Base-by-base conservation (phyloP, 1,140 invertebrate species). In the Leguminivora glycinivorella region DNA sequence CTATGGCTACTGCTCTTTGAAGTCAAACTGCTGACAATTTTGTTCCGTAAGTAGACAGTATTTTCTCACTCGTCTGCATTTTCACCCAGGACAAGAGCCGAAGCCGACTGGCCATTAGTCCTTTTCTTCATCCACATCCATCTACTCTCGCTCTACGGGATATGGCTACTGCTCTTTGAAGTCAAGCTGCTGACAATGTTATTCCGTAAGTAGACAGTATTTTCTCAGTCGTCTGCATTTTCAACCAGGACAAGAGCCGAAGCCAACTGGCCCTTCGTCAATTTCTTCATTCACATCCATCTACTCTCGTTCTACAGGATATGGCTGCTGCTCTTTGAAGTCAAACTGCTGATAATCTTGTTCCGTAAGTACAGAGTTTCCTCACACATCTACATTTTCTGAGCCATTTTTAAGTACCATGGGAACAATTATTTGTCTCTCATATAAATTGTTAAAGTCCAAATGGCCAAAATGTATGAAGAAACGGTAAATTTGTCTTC, bases 81-180 rank as follows among this genome's bases (percentile, higher is more conserved):
- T 14, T 38, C 12, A 38, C 34, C n/a, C 67, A 84, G 76, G 60
- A 73, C 67, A 22, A 9, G 3, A 52, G 47, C n/a, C 74, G 82
- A 95, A 73, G 89, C 95, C 0, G 90, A 93, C 73, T 96, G 95
- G 95, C 92, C 92, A 0, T 85, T 91, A 1, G 94, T 96, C 0
- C 83, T 96, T 0, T 94, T 94, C 83, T 95, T 94, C 75, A 94
- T 95, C 47, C 94, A 96, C 74, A 80, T 96, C 5, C 94, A 95
- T 74, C 87, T 94, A 1, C 90, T 95, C 0, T 95, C 94, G 0
- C 17, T 93, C 0, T 95, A 94, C 71, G 95, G 94, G 31, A 69
- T 94, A 9, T 93, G 93, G 72, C 75, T 95, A 5, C 31, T 94
- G 3, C 84, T 95, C 25, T 92, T 92, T 3, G 92, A 94, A 74